phyloP scores from a whole-genome alignment of 2,113 vertebrate species.

The Zosterops borbonicus region DNA sequence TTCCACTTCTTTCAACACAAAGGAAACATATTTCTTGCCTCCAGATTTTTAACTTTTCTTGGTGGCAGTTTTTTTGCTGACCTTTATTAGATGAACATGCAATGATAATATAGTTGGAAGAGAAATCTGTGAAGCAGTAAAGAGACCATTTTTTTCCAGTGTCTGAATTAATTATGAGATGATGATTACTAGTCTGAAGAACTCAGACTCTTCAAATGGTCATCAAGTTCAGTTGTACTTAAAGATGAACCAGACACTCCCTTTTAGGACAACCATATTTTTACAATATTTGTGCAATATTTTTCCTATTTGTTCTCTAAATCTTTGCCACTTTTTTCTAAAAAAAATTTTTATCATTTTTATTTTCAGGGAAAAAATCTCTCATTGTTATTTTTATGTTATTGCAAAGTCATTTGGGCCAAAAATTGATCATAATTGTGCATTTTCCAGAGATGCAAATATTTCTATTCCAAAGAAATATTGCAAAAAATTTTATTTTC shows the following conservation, averaged over 20 bases:
- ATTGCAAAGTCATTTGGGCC: neutral
- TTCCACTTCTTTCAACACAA: neutral
- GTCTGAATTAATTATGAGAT: neutral
- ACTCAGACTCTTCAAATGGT: neutral
- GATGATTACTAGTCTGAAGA: neutral
- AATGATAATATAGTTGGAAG: neutral
- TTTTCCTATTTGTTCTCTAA: neutral
- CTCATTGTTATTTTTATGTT: neutral
- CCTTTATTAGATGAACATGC: neutral
- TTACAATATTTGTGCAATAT: neutral
- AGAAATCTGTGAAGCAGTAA: neutral
- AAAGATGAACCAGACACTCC: neutral
- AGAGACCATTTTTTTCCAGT: neutral
- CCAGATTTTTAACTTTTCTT: neutral
- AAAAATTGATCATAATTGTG: neutral
- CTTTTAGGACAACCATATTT: neutral
- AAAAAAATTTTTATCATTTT: neutral
- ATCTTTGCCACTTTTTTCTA: neutral
- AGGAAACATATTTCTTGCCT: neutral
- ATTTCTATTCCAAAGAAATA: neutral
- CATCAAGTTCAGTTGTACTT: neutral
- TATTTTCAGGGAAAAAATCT: neutral
- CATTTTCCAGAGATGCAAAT: neutral
- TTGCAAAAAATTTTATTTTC: neutral
- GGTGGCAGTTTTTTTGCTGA: neutral